Evolutionary conservation across 2,113 vertebrate species (phyloP).

Genomic region (Opisthocomus hoazin): DNA sequence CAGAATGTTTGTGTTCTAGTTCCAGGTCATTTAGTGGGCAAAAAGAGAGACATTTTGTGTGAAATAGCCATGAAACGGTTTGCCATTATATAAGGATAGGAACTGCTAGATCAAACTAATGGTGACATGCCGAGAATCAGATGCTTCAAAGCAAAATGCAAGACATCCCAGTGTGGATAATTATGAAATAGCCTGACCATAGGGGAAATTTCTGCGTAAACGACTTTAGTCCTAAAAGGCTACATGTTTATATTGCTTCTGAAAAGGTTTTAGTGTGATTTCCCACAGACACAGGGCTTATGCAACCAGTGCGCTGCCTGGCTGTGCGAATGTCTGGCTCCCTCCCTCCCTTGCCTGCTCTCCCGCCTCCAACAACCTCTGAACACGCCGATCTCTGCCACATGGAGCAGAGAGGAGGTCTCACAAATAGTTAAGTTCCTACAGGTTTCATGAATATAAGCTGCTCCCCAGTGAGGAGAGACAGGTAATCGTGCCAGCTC

Average conservation of each 20-base stretch:
- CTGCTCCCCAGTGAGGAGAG: not conserved
- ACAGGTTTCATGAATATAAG: not conserved
- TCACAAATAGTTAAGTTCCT: not conserved
- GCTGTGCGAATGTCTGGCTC: not conserved
- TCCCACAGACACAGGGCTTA: constrained; percentile 44
- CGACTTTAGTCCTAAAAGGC: constrained; percentile 31
- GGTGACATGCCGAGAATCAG: constrained; percentile 6
- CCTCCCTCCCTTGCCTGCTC: not conserved
- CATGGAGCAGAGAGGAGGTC: not conserved
- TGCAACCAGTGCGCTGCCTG: constrained; percentile 9
- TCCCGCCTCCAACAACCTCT: not conserved
- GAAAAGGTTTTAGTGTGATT: constrained; percentile 43
- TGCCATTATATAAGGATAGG: constrained; percentile 22
- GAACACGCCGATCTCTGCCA: not conserved
- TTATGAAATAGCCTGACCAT: constrained; percentile 50
- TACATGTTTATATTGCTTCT: constrained; percentile 46
- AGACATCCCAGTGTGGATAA: constrained; percentile 38
- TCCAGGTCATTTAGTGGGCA: constrained; percentile 56
- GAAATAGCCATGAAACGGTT: constrained; percentile 28
- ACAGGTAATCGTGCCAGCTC: not conserved
- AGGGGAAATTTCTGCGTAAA: constrained; percentile 54
- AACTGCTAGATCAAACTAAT: constrained; percentile 25
- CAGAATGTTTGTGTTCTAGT: constrained; percentile 58
- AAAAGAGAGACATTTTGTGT: constrained; percentile 42
- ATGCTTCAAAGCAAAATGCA: constrained; percentile 38